These are phyloP conservation scores for crab-eating macaque (Macaca fascicularis) DNA, from an alignment of 2,113 vertebrate species.

Conservation along the genomic window T2T-MFA8v1.1 NC_088379.1:4300501-4301000, in stretches of 20 bases:
- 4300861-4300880: neutral
- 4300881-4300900: neutral
- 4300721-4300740: too few species aligned
- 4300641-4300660: neutral
- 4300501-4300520: neutral
- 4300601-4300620: neutral
- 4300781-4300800: neutral
- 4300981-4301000: fast-evolving
- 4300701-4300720: too few species aligned
- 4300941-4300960: fast-evolving
- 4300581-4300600: neutral
- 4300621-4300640: too few species aligned
- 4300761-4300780: neutral
- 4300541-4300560: too few species aligned
- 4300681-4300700: too few species aligned
- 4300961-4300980: fast-evolving
- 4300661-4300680: neutral
- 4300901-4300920: neutral
- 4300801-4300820: neutral
- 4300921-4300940: neutral
- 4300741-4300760: neutral
- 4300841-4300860: neutral
- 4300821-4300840: fast-evolving
- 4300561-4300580: fast-evolving
- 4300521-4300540: neutral